Evolutionary conservation across 1,140 invertebrate genomes (phyloP), one percentile per base, ranked within the genome.

Genomic region (Polypedilum pembai): DNA sequence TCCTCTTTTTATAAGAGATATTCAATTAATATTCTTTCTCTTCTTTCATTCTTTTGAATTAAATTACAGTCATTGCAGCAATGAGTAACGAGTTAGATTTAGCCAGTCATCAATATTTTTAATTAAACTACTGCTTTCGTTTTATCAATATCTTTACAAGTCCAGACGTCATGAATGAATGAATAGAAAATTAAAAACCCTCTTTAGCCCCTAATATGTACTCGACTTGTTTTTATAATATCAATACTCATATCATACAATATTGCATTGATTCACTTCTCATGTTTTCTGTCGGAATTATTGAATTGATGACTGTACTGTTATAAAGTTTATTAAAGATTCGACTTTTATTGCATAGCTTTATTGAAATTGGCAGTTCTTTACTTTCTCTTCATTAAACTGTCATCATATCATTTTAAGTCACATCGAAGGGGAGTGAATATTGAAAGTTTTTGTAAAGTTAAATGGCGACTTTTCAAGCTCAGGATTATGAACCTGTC

Each of bases 251-350:
- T n/a, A 56, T n/a, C 41, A 56, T 56, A 56, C 45, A 15, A 56
- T n/a, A 56, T 56, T 56, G 45, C 45, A 56, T 56, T 56, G 45
- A 56, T 56, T 56, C 45, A 56, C 45, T 56, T 56, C 15, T 56
- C 45, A 56, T 56, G 45, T 56, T 56, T 56, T 56, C 45, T 15
- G 45, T 56, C 45, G 12, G 45, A 56, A 56, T 56, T 56, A 56
- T 56, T 56, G 45, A 56, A 56, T 56, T 56, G 45, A 56, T 56
- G 45, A 56, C 45, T 56, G 15, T 56, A 5, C 4, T 56, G 45
- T 56, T 56, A 15, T 56, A 33, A 5, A 56, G 45, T 56, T 56
- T 4, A n/a, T 56, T 12, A 56, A 56, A 56, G n/a, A 56, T 56
- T n/a, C 15, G 45, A 56, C 4, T 15, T 56, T 56, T 56, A 56